These are phyloP conservation scores for Orchesellides sinensis DNA, from an alignment of 2,888 invertebrate species.

Conservation along the genomic window DNA sequence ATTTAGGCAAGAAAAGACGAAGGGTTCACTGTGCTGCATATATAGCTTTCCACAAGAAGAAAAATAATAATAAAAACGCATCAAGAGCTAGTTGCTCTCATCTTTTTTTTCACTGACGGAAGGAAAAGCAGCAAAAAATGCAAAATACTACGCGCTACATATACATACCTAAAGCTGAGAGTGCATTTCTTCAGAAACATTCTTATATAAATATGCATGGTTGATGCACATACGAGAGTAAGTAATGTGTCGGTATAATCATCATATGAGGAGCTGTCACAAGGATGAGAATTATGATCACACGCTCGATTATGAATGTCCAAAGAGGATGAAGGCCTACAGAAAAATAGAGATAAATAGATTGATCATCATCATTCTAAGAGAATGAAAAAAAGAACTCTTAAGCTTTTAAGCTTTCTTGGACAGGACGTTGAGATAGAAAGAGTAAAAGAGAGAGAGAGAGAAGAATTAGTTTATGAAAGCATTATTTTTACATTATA, in stretches of 20 bases:
- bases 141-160: background rate
- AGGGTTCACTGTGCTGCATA: constrained; percentile 44
- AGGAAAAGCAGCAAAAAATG: constrained; percentile 44
- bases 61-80: constrained; percentile 39
- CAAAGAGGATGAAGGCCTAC: constrained; percentile 61
- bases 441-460: constrained; percentile 16
- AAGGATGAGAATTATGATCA: constrained; percentile 71
- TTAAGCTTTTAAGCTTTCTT: constrained; percentile 28
- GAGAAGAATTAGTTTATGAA: constrained; percentile 21
- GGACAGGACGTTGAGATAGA: constrained; percentile 22
- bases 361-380: constrained; percentile 60
- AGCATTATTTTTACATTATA: constrained; percentile 5
- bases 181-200: too few relatives aligned
- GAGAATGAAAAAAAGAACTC: constrained; percentile 7
- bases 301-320: constrained; percentile 71
- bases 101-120: constrained; percentile 31
- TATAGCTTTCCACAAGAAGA: constrained; percentile 11
- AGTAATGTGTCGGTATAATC: constrained; percentile 63
- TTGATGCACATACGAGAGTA: constrained; percentile 42
- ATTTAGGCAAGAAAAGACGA: constrained; percentile 52
- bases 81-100: constrained; percentile 26
- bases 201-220: too few relatives aligned
- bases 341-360: constrained; percentile 69
- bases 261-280: constrained; percentile 69
- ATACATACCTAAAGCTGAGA: background rate